phyloP scores from a whole-genome alignment of 2,888 invertebrate species.

The Sinopyrophorus schimmeli region DNA sequence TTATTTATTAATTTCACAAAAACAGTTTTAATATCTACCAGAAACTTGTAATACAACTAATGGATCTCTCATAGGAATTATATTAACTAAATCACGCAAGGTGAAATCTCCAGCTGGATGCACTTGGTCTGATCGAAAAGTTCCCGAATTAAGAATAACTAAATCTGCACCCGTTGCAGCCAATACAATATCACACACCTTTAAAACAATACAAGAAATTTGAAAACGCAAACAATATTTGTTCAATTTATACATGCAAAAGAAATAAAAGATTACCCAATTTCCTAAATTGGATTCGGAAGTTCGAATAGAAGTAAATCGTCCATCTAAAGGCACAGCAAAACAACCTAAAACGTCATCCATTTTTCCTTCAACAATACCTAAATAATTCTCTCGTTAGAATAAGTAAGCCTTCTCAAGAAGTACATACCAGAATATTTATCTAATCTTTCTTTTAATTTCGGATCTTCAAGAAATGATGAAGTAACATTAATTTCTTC shows the following conservation, averaged over 20 bases:
- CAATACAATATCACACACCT: slow-evolving; percentile 76
- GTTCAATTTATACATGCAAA: too few relatives aligned
- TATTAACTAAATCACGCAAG: slow-evolving; percentile 78
- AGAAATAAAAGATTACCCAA: slow-evolving; percentile 58
- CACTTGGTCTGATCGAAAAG: slow-evolving; percentile 76
- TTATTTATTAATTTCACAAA: slow-evolving; percentile 2
- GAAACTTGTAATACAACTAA: slow-evolving; percentile 74
- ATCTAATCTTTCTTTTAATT: slow-evolving; percentile 70
- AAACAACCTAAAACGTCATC: slow-evolving; percentile 81
- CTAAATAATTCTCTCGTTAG: slow-evolving; percentile 58
- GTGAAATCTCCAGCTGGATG: slow-evolving; percentile 85
- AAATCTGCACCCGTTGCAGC: slow-evolving; percentile 85
- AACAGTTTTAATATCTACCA: slow-evolving; percentile 53
- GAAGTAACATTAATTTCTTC: slow-evolving; percentile 73
- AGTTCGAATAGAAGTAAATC: slow-evolving; percentile 78
- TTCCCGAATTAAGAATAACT: slow-evolving; percentile 86
- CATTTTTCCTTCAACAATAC: slow-evolving; percentile 81
- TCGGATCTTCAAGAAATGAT: slow-evolving; percentile 70
- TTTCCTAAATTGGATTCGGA: slow-evolving; percentile 88
- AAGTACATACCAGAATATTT: slow-evolving; percentile 67
- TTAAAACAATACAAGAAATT: slow-evolving; percentile 8
- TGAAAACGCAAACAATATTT: neutral
- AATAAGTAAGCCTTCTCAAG: neutral
- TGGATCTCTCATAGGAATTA: slow-evolving; percentile 86
- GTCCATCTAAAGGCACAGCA: slow-evolving; percentile 83